These are phyloP conservation scores for Arnoldichthys spilopterus DNA, from an alignment of 2,797 vertebrate genomes.

Conservation along the genomic window DNA sequence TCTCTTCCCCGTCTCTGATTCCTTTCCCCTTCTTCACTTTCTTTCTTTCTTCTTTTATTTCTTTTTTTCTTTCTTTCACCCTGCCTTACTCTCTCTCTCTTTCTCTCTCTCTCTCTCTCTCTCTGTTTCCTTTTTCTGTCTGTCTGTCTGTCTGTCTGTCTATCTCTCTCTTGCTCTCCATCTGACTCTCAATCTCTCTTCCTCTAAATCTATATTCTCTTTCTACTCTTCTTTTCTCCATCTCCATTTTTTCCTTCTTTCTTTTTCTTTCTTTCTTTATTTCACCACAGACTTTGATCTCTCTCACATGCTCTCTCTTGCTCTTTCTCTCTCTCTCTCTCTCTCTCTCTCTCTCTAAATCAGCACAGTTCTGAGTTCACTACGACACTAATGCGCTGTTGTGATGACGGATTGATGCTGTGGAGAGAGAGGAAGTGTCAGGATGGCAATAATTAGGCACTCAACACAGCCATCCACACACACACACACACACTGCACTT, in stretches of 20 bases:
- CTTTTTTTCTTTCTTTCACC: not conserved
- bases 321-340: not conserved
- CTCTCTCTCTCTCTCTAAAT: not conserved
- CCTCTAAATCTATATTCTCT: too few relatives aligned
- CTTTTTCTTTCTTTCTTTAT: not conserved
- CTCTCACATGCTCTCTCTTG: not conserved
- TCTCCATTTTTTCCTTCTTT: not conserved
- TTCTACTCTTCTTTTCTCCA: too few relatives aligned
- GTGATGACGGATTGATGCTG: conserved; percentile 78
- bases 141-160: too few relatives aligned
- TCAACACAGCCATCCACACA: conserved; percentile 56
- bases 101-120: not conserved
- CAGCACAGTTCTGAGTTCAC: conserved; percentile 57
- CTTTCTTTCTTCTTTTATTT: not conserved
- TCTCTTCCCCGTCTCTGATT: not conserved
- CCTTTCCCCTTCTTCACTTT: too few relatives aligned
- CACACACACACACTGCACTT: conserved; percentile 36
- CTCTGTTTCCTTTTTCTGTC: too few relatives aligned
- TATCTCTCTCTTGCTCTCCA: too few relatives aligned
- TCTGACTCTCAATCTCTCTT: too few relatives aligned
- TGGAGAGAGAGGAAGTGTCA: conserved; percentile 73
- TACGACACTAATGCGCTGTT: conserved; percentile 76
- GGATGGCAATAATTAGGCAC: conserved; percentile 79
- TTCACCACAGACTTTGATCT: too few relatives aligned
- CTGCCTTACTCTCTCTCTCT: not conserved